phyloP scores from a whole-genome alignment of 2,888 invertebrate genomes.

The Adelognathus sp. region DNA sequence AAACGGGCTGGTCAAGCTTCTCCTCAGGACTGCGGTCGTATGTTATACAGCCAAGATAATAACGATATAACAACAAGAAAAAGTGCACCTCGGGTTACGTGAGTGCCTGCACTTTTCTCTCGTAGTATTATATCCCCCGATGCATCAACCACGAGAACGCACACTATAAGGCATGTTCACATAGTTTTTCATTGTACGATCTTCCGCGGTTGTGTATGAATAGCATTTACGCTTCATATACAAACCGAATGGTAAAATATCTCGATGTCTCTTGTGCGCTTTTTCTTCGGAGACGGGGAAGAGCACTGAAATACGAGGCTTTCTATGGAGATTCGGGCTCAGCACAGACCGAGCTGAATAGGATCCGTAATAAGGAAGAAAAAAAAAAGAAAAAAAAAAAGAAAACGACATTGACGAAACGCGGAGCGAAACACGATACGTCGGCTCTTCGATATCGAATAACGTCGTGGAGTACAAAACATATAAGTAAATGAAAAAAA shows the following conservation, averaged over 20 bases:
- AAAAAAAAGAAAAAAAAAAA: too few species aligned
- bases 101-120: conserved; percentile 9
- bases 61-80: neutral
- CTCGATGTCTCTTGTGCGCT: neutral
- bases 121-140: neutral
- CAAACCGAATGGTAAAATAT: neutral
- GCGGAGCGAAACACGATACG: conserved; percentile 36
- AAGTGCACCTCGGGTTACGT: conserved; percentile 4
- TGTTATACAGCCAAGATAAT: neutral
- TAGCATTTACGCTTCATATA: conserved; percentile 12
- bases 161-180: neutral
- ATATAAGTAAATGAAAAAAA: neutral
- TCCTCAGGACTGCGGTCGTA: neutral
- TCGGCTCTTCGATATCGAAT: conserved; percentile 39
- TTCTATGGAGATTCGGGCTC: conserved; percentile 22
- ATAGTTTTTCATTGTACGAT: conserved; percentile 28
- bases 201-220: conserved; percentile 25
- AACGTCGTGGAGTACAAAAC: conserved; percentile 5
- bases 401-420: conserved; percentile 1
- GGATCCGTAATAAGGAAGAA: conserved; percentile 21
- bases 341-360: conserved; percentile 16
- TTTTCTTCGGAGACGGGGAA: neutral
- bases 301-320: conserved; percentile 19
- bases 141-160: conserved; percentile 18
- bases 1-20: neutral